Evolutionary conservation across 1,140 invertebrate species (phyloP), one percentile per base, ranked within the genome.

Genomic region (Antheraea mylitta): DNA sequence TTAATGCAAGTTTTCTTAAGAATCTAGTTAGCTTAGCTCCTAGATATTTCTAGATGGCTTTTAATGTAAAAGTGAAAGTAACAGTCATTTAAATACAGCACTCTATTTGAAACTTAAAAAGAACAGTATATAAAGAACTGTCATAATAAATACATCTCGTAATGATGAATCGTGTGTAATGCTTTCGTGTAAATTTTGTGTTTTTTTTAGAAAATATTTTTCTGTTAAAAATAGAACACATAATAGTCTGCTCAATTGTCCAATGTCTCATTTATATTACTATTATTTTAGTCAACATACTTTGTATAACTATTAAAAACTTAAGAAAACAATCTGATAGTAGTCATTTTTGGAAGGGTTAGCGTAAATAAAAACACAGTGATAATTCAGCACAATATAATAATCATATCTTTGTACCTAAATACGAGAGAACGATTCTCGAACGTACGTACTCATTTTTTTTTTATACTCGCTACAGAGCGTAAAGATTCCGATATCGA

Each of bases 321-420:
- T 42, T 4, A 11, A 42, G 7, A 42, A 42, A 8, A 9, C 11
- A 42, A 11, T 11, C 7, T 7, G 11, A 42, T 42, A 42, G 3
- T 30, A 30, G 7, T 42, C 0, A 42, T 60, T 2, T 0, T 11
- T 61, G 10, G 30, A 61, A 61, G 70, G 18, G 37, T 58, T 2
- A 18, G 59, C 61, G 58, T 16, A 78, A 83, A 81, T 83, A 79
- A 90, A 82, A 80, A 73, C 38, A 66, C 53, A 48, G 53, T 53
- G 45, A n/a, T 83, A 86, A 73, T 85, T 88, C 82, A 91, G 85
- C 84, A 78, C 86, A 87, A 87, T 89, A 87, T 91, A 90, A 87
- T 91, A 90, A 88, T 91, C 87, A 71, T 87, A 86, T 87, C 86
- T 90, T 90, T 89, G 87, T 91, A 90, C 87, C 80, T 83, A 89